These are phyloP conservation scores for Leucoraja ocellata DNA, from an alignment of 2,797 vertebrate genomes.

Conservation along the genomic window DNA sequence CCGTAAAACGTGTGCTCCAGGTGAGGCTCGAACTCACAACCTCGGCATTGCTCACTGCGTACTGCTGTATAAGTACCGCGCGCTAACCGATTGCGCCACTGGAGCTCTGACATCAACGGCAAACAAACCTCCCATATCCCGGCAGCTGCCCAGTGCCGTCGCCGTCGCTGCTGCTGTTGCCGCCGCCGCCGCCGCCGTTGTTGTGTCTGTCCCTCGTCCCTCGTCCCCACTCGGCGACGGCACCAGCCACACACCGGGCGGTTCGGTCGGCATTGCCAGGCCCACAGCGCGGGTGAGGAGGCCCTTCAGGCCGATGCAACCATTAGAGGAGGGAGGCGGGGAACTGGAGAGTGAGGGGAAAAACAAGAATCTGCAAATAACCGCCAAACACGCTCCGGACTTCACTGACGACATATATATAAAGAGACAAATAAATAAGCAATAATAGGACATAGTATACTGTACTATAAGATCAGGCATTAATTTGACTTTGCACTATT, in stretches of 20 bases:
- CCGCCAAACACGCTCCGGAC: too few relatives aligned
- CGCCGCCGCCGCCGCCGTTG: accelerated
- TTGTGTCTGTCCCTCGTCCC: neutral
- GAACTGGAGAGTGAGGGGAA: neutral
- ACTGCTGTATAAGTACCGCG: conserved; percentile 99
- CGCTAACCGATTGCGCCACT: conserved; percentile 99
- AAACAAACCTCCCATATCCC: conserved; percentile 50
- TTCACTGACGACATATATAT: too few relatives aligned
- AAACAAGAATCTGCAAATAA: neutral
- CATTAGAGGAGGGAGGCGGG: accelerated
- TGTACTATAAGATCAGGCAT: too few relatives aligned
- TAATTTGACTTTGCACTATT: too few relatives aligned
- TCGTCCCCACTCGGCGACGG: accelerated
- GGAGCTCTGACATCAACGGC: conserved; percentile 63
- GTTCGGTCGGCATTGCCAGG: accelerated
- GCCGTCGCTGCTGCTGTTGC: accelerated
- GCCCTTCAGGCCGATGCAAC: neutral
- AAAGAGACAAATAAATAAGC: too few relatives aligned
- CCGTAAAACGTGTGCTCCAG: conserved; percentile 78
- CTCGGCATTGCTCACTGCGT: conserved; percentile 91
- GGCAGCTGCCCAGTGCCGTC: too few relatives aligned
- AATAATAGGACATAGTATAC: too few relatives aligned
- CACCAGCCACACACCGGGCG: accelerated
- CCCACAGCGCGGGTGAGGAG: accelerated
- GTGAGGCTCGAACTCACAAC: conserved; percentile 99